Evolutionary conservation across 2,888 invertebrate genomes (phyloP).

Genomic region (Yponomeuta malinellus): DNA sequence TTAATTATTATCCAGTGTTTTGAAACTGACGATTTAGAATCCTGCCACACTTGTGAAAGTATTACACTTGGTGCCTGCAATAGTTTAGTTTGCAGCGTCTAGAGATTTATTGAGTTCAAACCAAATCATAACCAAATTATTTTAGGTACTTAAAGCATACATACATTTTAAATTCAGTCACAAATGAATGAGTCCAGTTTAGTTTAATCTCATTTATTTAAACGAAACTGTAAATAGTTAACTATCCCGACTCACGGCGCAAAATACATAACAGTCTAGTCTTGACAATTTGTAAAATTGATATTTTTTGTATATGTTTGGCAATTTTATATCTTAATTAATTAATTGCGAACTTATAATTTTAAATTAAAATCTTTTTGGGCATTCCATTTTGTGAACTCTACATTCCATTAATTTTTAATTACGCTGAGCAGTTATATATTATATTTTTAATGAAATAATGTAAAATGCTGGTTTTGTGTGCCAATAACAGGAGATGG

Average conservation of each 20-base stretch:
- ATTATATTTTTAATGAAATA: slow-evolving; percentile 17
- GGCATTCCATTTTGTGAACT: slow-evolving; percentile 15
- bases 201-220: slow-evolving; percentile 23
- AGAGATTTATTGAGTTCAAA: slow-evolving; percentile 39
- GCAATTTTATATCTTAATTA: slow-evolving; percentile 21
- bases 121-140: slow-evolving; percentile 56
- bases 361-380: slow-evolving; percentile 4
- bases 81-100: background rate
- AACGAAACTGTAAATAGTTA: slow-evolving; percentile 43
- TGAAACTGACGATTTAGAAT: slow-evolving; percentile 18
- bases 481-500: slow-evolving; percentile 68
- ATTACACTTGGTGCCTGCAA: slow-evolving; percentile 1
- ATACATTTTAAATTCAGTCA: slow-evolving; percentile 37
- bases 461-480: slow-evolving; percentile 52
- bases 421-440: slow-evolving; percentile 39
- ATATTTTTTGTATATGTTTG: slow-evolving; percentile 37
- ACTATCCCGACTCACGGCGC: slow-evolving; percentile 51
- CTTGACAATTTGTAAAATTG: slow-evolving; percentile 48
- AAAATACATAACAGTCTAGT: slow-evolving; percentile 67
- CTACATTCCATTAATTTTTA: slow-evolving; percentile 60
- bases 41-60: slow-evolving; percentile 2
- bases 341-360: background rate
- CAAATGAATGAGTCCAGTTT: slow-evolving; percentile 39
- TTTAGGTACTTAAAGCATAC: slow-evolving; percentile 38
- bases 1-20: slow-evolving; percentile 39